phyloP scores from a whole-genome alignment of 2,113 vertebrate species.

The Elgaria multicarinata region DNA sequence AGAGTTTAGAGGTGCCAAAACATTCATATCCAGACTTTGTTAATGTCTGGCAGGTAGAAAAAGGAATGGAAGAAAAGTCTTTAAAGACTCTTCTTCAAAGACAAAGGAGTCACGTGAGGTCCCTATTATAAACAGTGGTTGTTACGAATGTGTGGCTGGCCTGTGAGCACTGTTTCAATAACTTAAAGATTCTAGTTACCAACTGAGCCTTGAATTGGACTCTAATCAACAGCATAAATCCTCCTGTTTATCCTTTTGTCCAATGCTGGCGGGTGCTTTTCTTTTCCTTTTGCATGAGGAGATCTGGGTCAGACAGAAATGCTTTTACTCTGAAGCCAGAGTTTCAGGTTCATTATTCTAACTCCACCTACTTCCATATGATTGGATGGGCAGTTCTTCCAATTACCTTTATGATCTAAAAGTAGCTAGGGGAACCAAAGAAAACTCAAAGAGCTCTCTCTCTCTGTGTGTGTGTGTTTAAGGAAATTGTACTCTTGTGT shows the following conservation, averaged over 20 bases:
- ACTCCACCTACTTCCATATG: constrained; percentile 51
- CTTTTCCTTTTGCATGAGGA: background rate
- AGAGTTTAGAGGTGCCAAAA: background rate
- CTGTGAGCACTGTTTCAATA: background rate
- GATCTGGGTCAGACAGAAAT: constrained; percentile 31
- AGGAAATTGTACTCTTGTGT: background rate
- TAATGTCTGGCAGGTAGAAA: background rate
- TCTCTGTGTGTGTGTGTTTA: background rate
- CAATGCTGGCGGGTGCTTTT: background rate
- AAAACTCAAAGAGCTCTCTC: background rate
- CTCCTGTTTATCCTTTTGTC: constrained; percentile 11
- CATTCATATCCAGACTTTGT: background rate
- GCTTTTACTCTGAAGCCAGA: constrained; percentile 23
- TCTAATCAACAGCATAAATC: constrained; percentile 4
- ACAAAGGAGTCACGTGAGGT: background rate
- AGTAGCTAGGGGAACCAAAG: constrained; percentile 37
- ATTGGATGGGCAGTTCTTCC: constrained; percentile 46
- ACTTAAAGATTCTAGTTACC: background rate
- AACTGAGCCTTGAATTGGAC: background rate
- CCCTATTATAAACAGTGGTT: background rate
- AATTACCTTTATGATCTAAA: constrained; percentile 37
- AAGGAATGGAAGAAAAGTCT: background rate
- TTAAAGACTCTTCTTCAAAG: background rate
- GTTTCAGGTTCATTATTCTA: constrained; percentile 36
- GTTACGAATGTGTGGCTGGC: accelerated